Evolutionary conservation across 1,140 invertebrate genomes (phyloP), one percentile per base, ranked within the genome.

Genomic region (Ctenoplectra terminalis): DNA sequence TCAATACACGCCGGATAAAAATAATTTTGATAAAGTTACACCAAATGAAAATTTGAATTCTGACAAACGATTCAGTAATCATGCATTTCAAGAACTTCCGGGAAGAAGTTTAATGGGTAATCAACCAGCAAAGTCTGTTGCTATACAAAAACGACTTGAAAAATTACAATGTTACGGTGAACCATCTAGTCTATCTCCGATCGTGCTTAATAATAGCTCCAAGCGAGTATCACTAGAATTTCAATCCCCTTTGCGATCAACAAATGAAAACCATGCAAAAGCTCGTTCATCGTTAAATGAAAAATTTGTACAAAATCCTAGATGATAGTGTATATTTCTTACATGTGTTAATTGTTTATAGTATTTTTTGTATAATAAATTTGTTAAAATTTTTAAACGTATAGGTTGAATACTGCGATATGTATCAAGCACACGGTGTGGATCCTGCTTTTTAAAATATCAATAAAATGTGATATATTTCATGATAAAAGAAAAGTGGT

Each of bases 151-250:
- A 11, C 87, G 90, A 13, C 40, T 93, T 5, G 92, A 93, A 48
- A 93, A 82, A 82, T 85, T 94, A 0, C 80, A 87, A 40, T 75
- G 77, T 13, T 94, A 93, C 40, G 92, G 88, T 5, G 87, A 92
- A 67, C 81, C 92, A 13, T 87, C 90, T 6, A 73, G 88, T 43
- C 50, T 92, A 11, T 92, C 93, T 26, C 90, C 92, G 0, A 74
- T 93, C 20, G 23, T 60, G 5, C n/a, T 87, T 3, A 90, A 78
- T 7, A 85, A 85, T 29, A 87, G 82, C 15, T 90, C 90, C 0
- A 87, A 64, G 50, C 82, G 81, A 8, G 85, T 91, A 3, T 89
- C 78, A 11, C 89, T 88, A 11, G 87, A 90, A 56, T 93, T 90
- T 78, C 74, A 76, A 43, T 87, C 90, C 20, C 87, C 85, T 17